These are phyloP conservation scores for Aldrovandia affinis DNA, from an alignment of 2,797 vertebrate genomes.

Conservation along the genomic window DNA sequence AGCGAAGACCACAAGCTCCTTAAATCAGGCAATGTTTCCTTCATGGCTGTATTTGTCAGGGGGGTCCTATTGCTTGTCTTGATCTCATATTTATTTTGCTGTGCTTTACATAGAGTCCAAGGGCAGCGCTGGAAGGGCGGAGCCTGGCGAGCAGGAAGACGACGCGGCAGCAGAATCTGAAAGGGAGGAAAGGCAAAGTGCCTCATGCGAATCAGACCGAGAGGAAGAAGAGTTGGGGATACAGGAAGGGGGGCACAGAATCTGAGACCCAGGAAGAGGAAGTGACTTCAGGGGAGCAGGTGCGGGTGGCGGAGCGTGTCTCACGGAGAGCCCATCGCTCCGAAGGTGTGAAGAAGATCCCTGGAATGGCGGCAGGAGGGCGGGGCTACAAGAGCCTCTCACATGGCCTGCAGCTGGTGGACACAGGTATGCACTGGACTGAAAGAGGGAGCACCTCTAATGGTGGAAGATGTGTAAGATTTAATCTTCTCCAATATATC, in stretches of 20 bases:
- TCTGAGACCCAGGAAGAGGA: slow-evolving; percentile 44
- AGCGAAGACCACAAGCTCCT: background rate
- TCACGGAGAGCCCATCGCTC: slow-evolving; percentile 54
- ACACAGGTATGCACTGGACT: slow-evolving; percentile 52
- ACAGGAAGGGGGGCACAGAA: slow-evolving; percentile 8
- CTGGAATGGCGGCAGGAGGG: slow-evolving; percentile 18
- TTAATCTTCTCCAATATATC: too few species aligned
- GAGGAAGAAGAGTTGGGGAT: background rate
- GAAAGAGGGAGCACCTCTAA: too few species aligned
- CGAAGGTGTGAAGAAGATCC: slow-evolving; percentile 41
- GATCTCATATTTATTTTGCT: background rate
- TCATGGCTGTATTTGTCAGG: background rate
- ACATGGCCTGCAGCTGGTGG: slow-evolving; percentile 30
- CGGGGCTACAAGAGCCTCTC: slow-evolving; percentile 51
- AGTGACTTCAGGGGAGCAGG: background rate
- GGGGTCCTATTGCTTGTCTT: background rate
- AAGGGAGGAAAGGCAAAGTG: too few species aligned
- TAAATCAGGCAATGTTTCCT: background rate
- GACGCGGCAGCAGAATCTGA: background rate
- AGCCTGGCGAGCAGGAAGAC: slow-evolving; percentile 27
- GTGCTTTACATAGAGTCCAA: slow-evolving; percentile 17
- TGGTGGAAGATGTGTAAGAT: too few species aligned
- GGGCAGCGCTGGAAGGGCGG: background rate
- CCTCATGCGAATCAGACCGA: too few species aligned
- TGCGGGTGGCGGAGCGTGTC: slow-evolving; percentile 43